Percentiles rank a stretch among this genome's conserved stretches.
phyloP scores from a whole-genome alignment of 2,888 invertebrate species.

The Caradrina clavipalpis region DNA sequence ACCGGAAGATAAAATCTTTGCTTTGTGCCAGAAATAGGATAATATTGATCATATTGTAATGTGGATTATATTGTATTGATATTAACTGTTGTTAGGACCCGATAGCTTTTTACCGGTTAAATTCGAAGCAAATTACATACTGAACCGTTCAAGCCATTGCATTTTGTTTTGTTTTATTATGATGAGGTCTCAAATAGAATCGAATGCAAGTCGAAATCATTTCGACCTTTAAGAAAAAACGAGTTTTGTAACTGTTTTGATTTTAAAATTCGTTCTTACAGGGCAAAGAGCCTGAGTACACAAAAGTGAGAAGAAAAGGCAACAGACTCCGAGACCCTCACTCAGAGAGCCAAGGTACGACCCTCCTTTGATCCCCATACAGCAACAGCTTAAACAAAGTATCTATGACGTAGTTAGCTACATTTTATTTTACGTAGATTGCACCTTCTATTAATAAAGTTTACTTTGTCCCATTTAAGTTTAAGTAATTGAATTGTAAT shows the following conservation, averaged over 20 bases:
- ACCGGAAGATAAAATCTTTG: too few relatives aligned
- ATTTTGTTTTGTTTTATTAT: not conserved
- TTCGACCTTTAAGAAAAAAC: too few relatives aligned
- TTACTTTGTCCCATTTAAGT: constrained; percentile 86
- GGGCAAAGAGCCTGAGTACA: constrained; percentile 96
- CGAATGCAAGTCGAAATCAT: not conserved
- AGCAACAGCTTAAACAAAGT: constrained; percentile 76
- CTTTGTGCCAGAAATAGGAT: too few relatives aligned
- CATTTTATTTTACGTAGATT: constrained; percentile 87
- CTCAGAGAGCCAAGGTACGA: constrained; percentile 94
- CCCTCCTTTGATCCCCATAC: constrained; percentile 38
- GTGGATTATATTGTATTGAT: too few relatives aligned
- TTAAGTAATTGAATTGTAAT: constrained; percentile 86
- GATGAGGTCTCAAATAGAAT: not conserved
- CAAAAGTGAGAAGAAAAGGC: constrained; percentile 96
- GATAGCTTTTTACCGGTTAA: too few relatives aligned
- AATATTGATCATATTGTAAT: too few relatives aligned
- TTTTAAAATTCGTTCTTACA: constrained; percentile 70
- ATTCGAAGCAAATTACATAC: not conserved
- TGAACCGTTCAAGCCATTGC: not conserved
- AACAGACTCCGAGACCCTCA: constrained; percentile 94
- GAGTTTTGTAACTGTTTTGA: too few relatives aligned
- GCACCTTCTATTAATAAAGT: constrained; percentile 86
- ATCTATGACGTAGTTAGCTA: constrained; percentile 86
- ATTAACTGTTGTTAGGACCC: too few relatives aligned